These are phyloP conservation scores for Tenthredo mesomela DNA, from an alignment of 2,888 invertebrate species.

Conservation along the genomic window DNA sequence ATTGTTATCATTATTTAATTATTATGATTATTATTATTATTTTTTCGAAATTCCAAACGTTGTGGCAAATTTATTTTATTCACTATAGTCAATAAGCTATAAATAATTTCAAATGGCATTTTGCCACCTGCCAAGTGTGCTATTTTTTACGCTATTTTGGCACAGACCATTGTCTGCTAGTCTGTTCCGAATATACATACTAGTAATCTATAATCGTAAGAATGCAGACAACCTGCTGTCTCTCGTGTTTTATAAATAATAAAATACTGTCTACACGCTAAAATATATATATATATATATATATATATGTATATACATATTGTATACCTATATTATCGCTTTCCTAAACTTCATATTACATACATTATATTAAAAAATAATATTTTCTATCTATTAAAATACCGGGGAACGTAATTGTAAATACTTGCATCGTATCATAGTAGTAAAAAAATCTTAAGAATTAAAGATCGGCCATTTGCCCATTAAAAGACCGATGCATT, in stretches of 20 bases:
- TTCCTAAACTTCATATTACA: neutral
- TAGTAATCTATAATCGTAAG: slow-evolving; percentile 28
- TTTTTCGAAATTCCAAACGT: neutral
- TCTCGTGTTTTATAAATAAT: neutral
- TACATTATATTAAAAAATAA: neutral
- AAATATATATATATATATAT: no score
- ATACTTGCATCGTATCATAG: neutral
- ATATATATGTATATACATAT: no score
- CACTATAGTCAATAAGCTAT: slow-evolving; percentile 13
- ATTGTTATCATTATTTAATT: no score
- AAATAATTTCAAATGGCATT: slow-evolving; percentile 59
- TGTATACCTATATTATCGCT: no score
- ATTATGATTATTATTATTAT: no score
- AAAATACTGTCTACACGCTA: neutral
- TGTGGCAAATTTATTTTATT: neutral
- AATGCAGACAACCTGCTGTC: slow-evolving; percentile 17
- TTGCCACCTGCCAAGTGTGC: slow-evolving; percentile 56
- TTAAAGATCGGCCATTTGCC: slow-evolving; percentile 81
- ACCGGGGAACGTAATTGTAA: no score
- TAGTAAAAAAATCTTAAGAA: neutral
- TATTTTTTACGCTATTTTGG: slow-evolving; percentile 57
- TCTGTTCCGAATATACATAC: slow-evolving; percentile 39
- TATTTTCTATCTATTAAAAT: neutral
- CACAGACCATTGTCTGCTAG: slow-evolving; percentile 50
- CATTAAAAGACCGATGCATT: slow-evolving; percentile 74